These are phyloP conservation scores for Cheilosia pagana DNA, from an alignment of 2,888 invertebrate species.

Conservation along the genomic window DNA sequence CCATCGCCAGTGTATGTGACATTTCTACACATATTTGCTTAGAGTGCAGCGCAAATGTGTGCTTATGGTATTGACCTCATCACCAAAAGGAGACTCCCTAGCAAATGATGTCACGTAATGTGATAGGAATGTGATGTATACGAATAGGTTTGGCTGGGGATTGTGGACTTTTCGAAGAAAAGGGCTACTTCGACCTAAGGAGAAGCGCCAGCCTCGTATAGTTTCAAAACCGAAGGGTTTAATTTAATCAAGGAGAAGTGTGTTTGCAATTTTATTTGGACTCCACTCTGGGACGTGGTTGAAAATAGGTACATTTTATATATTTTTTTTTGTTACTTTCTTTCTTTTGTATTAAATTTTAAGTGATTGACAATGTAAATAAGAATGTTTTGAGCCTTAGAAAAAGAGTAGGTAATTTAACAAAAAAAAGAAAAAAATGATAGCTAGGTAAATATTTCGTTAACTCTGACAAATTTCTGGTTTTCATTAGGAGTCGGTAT, in stretches of 20 bases:
- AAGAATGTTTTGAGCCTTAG: too few species aligned
- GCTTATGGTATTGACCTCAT: slow-evolving; percentile 11
- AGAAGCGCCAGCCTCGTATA: not conserved
- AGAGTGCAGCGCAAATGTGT: not conserved
- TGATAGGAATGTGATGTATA: not conserved
- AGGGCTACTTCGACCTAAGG: not conserved
- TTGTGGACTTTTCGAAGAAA: slow-evolving; percentile 5
- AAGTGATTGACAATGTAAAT: too few species aligned
- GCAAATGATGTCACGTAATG: slow-evolving; percentile 1
- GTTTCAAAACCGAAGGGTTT: not conserved
- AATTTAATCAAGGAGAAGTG: not conserved
- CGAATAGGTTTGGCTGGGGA: not conserved
- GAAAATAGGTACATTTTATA: not conserved
- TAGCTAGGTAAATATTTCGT: too few species aligned
- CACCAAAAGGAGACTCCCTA: not conserved
- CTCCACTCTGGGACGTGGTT: not conserved
- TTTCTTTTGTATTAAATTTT: not conserved
- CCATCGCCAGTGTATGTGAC: not conserved
- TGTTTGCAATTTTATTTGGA: not conserved
- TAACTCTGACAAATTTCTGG: too few species aligned
- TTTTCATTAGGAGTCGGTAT: too few species aligned
- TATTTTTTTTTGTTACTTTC: not conserved
- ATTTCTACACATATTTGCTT: not conserved
- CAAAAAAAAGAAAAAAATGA: too few species aligned
- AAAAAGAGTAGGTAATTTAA: too few species aligned